These are phyloP conservation scores for Sarcophaga variegata DNA, from an alignment of 2,888 invertebrate genomes.

Conservation along the genomic window DNA sequence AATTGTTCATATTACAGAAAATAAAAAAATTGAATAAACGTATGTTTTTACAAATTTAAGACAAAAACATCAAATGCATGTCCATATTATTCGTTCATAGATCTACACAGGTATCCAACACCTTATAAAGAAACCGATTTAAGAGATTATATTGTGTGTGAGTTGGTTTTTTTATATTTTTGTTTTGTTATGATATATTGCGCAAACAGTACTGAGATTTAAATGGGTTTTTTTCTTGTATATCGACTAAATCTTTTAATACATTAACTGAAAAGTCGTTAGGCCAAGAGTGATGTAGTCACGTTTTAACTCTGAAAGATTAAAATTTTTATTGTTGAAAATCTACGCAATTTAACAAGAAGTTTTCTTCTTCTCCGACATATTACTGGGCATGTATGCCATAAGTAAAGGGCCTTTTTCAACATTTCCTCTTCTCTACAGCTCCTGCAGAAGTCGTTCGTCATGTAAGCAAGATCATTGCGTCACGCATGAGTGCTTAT, in stretches of 20 bases:
- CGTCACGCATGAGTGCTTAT: too few species aligned
- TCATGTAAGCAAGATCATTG: too few species aligned
- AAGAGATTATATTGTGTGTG: slow-evolving; percentile 39
- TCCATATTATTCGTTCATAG: background rate
- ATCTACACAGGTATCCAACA: background rate
- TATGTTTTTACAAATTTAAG: slow-evolving; percentile 43
- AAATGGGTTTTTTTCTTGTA: slow-evolving; percentile 14
- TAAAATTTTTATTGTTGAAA: too few species aligned
- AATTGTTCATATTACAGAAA: slow-evolving; percentile 2
- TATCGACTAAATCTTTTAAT: slow-evolving; percentile 33
- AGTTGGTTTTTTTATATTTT: background rate
- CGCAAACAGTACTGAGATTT: slow-evolving; percentile 39
- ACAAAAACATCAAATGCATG: background rate
- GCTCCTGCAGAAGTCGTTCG: too few species aligned
- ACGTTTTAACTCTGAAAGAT: too few species aligned
- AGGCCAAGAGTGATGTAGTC: too few species aligned
- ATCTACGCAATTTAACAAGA: too few species aligned
- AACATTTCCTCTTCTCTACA: too few species aligned
- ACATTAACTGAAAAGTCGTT: background rate
- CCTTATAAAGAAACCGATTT: slow-evolving; percentile 40
- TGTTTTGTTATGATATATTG: slow-evolving; percentile 27
- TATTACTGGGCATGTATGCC: too few species aligned
- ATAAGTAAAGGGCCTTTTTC: too few species aligned
- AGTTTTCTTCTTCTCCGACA: too few species aligned
- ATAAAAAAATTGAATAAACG: slow-evolving; percentile 1